phyloP scores from a whole-genome alignment of 2,113 vertebrate species.

The Lampris megalopsis region DNA sequence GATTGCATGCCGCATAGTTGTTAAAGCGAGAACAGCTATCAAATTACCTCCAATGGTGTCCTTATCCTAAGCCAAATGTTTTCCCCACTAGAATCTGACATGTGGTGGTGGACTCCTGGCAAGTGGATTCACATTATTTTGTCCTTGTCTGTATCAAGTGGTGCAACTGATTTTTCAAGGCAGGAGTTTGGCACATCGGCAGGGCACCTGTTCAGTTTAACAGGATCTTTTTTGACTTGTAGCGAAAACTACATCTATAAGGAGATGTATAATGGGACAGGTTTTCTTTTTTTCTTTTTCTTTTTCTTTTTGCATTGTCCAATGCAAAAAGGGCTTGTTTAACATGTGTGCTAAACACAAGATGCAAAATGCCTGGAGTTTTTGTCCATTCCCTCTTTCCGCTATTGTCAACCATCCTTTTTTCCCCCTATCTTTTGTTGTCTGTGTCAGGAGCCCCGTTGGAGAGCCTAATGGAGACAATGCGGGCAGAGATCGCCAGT shows the following conservation, averaged over 20 bases:
- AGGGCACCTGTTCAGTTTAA: no score
- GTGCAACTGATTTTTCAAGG: neutral
- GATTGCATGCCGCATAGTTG: neutral
- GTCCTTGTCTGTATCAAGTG: neutral
- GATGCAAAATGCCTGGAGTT: neutral
- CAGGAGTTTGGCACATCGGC: slow-evolving; percentile 1
- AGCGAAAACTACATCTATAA: no score
- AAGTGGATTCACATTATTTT: neutral
- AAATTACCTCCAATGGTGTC: neutral
- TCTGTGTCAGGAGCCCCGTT: slow-evolving; percentile 86
- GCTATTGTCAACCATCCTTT: neutral
- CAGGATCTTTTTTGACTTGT: no score
- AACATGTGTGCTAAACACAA: neutral
- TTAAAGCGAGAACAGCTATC: neutral
- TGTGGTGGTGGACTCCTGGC: neutral
- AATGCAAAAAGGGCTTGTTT: neutral
- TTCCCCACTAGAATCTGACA: neutral
- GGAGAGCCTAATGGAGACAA: slow-evolving; percentile 97
- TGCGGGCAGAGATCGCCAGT: slow-evolving; percentile 90
- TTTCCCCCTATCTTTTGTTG: neutral
- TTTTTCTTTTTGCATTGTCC: neutral
- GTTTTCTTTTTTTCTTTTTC: neutral
- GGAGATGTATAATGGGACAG: neutral
- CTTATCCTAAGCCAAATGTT: neutral
- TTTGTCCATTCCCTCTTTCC: neutral